phyloP scores from a whole-genome alignment of 2,888 invertebrate species.

The Hypselothyrea guttata region DNA sequence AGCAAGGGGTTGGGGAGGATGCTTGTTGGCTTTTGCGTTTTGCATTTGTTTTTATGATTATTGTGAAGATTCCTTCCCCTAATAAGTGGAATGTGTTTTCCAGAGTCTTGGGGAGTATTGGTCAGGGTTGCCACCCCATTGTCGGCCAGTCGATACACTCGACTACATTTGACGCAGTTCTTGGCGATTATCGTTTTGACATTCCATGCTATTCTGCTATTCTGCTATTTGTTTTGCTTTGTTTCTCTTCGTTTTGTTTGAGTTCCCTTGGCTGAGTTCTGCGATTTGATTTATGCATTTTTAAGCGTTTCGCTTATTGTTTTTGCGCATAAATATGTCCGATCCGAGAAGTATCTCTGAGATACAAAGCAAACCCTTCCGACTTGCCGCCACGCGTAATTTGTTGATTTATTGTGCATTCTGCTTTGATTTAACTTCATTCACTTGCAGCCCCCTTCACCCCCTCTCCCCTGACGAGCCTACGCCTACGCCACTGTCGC shows the following conservation, averaged over 20 bases:
- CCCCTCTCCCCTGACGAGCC: constrained; percentile 5
- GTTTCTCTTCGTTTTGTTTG: constrained; percentile 43
- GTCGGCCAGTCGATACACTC: constrained; percentile 12
- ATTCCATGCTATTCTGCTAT: constrained; percentile 46
- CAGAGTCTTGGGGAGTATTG: constrained; percentile 38
- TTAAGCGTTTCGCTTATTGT: constrained; percentile 81
- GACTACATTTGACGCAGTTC: constrained; percentile 79
- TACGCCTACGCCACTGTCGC: constrained; percentile 12
- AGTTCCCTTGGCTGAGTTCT: constrained; percentile 61
- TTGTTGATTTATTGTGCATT: constrained; percentile 71
- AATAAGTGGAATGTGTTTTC: constrained; percentile 79
- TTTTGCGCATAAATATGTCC: constrained; percentile 73
- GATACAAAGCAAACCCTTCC: constrained; percentile 55
- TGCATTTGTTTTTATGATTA: constrained; percentile 79
- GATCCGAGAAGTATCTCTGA: constrained; percentile 46
- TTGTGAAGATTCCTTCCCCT: constrained; percentile 65
- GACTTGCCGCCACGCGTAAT: constrained; percentile 56
- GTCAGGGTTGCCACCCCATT: constrained; percentile 35
- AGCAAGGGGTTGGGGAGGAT: background rate
- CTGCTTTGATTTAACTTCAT: constrained; percentile 34
- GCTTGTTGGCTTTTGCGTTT: constrained; percentile 57
- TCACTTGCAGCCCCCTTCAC: constrained; percentile 20
- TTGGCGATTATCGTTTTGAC: constrained; percentile 80
- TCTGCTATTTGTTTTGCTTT: constrained; percentile 29
- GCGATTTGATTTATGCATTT: constrained; percentile 78